phyloP scores from a whole-genome alignment of 2,113 vertebrate species.

The Platichthys flesus region DNA sequence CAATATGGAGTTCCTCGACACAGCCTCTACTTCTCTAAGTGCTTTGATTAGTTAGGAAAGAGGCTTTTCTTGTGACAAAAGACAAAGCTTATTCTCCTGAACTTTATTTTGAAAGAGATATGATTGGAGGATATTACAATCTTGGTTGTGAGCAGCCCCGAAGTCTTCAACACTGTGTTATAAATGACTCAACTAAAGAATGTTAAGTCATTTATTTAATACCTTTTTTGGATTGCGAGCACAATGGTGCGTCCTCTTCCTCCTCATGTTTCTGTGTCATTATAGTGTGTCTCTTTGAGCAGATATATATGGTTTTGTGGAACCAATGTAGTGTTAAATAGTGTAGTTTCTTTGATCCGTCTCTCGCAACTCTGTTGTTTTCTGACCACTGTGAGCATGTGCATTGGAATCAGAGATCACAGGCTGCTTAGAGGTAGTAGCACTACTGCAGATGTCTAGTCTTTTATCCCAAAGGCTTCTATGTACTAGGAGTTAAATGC shows the following conservation, averaged over 20 bases:
- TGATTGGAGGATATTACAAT: neutral
- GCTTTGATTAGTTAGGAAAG: conserved; percentile 13
- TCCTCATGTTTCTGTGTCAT: neutral
- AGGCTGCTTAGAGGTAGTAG: conserved; percentile 17
- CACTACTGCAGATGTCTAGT: conserved; percentile 2
- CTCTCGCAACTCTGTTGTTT: neutral
- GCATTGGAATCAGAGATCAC: conserved; percentile 15
- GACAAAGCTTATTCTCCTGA: conserved; percentile 10
- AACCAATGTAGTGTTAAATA: conserved; percentile 25
- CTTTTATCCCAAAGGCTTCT: conserved; percentile 6
- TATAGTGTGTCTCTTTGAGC: neutral
- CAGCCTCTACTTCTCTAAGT: conserved; percentile 1
- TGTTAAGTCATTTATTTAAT: neutral
- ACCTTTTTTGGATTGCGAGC: conserved; percentile 9
- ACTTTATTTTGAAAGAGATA: neutral
- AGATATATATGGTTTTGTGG: conserved; percentile 7
- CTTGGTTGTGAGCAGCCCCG: neutral
- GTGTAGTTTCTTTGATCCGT: neutral
- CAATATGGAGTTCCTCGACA: neutral
- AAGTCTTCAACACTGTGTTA: neutral
- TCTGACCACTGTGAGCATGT: neutral
- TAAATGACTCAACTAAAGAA: too few relatives aligned
- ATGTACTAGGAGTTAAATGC: neutral
- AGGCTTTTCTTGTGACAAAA: conserved; percentile 3
- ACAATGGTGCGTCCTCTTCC: conserved; percentile 13